Evolutionary conservation across 2,888 invertebrate species (phyloP), one percentile per base, ranked within the genome.

Genomic region (Smittia aterrima): DNA sequence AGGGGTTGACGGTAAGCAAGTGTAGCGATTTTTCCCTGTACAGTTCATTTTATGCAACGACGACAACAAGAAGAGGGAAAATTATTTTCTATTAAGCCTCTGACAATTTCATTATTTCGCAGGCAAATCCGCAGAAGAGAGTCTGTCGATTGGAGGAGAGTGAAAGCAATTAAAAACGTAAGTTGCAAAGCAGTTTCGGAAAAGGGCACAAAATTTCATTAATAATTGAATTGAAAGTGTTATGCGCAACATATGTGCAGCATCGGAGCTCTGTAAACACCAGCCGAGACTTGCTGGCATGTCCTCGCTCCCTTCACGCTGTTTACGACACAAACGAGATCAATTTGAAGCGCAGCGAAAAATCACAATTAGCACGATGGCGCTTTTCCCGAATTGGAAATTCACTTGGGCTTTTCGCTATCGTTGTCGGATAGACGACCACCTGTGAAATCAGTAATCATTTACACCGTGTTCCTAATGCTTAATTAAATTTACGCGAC

Each of bases 401-500:
- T 32, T 32, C 9, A 32, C 32, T 32, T 32, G 32, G 9, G 9
- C n/a, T n/a, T n/a, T n/a, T 6, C 32, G 32, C 32, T 32, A 3
- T 32, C 47, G 47, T 47, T 47, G 11, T 16, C 11, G 47, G 47
- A 47, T 47, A 6, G n/a, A 40, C 22, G 68, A 68, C 68, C 68
- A 68, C 68, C 68, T 68, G 68, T 16, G 68, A 68, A 41, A 68
- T 40, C 16, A 3, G 11, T 11, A 22, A 68, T 68, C 68, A 47
- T 68, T 68, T 68, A 68, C 68, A 68, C 68, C 68, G 41, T 41
- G 68, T 41, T 47, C 41, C 68, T 41, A 41, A 25, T 24, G 47
- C 68, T 68, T 68, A 68, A 68, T 68, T 68, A 68, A 40, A 68
- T 68, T 68, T 47, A 41, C 68, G 68, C 68, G 68, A 47, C 68